Evolutionary conservation across 2,113 vertebrate species (phyloP).

Genomic region (Gulo gulo): DNA sequence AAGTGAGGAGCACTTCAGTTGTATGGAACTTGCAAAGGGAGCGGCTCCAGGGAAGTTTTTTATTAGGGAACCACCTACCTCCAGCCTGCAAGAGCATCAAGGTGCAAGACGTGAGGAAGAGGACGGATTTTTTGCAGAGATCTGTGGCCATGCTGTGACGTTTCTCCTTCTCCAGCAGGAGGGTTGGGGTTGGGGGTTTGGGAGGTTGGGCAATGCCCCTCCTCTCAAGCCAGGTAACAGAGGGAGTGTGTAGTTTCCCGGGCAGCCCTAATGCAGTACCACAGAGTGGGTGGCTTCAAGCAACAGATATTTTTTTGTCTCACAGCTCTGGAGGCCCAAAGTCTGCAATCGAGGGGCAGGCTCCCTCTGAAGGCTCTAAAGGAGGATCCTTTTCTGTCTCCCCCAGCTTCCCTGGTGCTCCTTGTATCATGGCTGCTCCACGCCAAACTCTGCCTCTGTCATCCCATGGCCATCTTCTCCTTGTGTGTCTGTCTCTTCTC

Average conservation of each 20-base stretch:
- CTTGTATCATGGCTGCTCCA: neutral
- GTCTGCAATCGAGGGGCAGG: neutral
- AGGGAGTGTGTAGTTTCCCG: neutral
- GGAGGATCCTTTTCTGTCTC: neutral
- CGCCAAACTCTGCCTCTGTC: neutral
- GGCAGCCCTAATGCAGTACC: neutral
- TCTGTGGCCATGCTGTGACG: rapidly evolving
- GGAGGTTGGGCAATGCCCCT: neutral
- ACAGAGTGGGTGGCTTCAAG: neutral
- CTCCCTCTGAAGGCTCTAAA: neutral
- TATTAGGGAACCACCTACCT: rapidly evolving
- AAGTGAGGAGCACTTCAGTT: neutral
- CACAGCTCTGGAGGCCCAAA: neutral
- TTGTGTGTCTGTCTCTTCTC: neutral
- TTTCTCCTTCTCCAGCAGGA: neutral
- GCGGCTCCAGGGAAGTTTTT: too few relatives aligned
- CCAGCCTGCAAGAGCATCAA: neutral
- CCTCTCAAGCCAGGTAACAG: neutral
- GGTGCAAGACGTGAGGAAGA: too few relatives aligned
- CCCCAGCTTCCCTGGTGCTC: neutral
- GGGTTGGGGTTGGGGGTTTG: too few relatives aligned
- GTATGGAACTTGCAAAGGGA: neutral
- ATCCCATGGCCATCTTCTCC: neutral
- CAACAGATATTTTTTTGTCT: neutral
- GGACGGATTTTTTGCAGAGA: neutral